Percentiles rank a stretch among this genome's conserved stretches.
phyloP scores from a whole-genome alignment of 1,140 invertebrate species.

The Drosophila sproati region DNA sequence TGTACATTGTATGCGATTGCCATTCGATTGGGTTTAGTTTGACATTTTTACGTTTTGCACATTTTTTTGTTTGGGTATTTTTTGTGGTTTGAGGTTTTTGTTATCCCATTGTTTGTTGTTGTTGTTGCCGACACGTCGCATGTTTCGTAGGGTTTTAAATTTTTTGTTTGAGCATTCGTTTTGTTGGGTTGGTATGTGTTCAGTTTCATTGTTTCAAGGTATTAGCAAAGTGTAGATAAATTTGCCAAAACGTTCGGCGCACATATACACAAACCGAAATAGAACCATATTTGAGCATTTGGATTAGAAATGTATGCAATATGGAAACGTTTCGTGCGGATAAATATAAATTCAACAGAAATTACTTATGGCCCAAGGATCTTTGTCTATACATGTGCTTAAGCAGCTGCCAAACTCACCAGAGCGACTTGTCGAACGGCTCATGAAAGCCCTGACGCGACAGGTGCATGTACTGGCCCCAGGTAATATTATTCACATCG shows the following conservation, averaged over 20 bases:
- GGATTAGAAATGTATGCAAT: slow-evolving; percentile 73
- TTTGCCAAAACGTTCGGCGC: slow-evolving; percentile 40
- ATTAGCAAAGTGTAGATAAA: slow-evolving; percentile 74
- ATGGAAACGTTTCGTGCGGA: slow-evolving; percentile 39
- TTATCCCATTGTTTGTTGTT: slow-evolving; percentile 16
- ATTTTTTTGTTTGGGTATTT: slow-evolving; percentile 18
- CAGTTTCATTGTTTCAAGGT: slow-evolving; percentile 73
- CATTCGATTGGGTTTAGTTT: slow-evolving; percentile 52
- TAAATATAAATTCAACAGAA: slow-evolving; percentile 59
- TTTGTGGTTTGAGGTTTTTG: slow-evolving; percentile 23
- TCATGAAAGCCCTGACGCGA: slow-evolving; percentile 82
- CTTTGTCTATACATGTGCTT: slow-evolving; percentile 3
- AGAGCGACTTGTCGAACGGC: slow-evolving; percentile 83
- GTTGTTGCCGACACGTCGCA: slow-evolving; percentile 19
- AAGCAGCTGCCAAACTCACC: slow-evolving; percentile 55
- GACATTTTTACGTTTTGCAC: background rate
- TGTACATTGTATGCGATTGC: slow-evolving; percentile 23
- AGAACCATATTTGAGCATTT: slow-evolving; percentile 74
- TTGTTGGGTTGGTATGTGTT: slow-evolving; percentile 47
- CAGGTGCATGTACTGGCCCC: slow-evolving; percentile 85
- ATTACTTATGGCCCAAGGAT: slow-evolving; percentile 43
- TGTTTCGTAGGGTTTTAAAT: slow-evolving; percentile 40
- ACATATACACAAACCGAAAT: slow-evolving; percentile 38
- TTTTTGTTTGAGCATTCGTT: slow-evolving; percentile 32
- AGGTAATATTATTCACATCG: slow-evolving; percentile 84